Conservation (phyloP, 2,113 vertebrate species). For the Piliocolobus tephrosceles region DNA sequence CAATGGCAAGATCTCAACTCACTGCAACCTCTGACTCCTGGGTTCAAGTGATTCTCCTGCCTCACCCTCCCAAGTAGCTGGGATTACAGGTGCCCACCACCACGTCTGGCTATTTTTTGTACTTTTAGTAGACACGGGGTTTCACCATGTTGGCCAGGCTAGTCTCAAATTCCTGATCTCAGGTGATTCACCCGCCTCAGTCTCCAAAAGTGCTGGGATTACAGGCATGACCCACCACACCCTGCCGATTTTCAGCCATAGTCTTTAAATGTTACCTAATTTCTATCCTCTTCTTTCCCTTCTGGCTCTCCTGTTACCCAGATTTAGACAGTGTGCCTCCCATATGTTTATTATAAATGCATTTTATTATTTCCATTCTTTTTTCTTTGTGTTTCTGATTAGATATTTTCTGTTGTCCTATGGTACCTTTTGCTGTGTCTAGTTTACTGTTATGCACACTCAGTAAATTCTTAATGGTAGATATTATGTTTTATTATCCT, state of each 20-base stretch:
- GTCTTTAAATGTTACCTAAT: not conserved
- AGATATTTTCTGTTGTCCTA: not conserved
- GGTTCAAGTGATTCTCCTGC: too few relatives aligned
- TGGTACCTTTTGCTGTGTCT: not conserved
- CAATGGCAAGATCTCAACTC: too few relatives aligned
- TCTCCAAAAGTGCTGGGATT: too few relatives aligned
- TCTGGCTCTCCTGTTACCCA: not conserved
- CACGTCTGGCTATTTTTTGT: too few relatives aligned
- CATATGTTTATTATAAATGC: not conserved
- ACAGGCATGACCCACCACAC: too few relatives aligned
- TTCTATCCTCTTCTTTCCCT: not conserved
- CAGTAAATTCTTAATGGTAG: not conserved
- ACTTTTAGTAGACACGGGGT: too few relatives aligned
- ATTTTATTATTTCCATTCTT: not conserved
- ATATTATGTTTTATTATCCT: not conserved
- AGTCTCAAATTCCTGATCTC: too few relatives aligned
- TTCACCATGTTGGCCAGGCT: too few relatives aligned
- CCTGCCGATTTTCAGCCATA: not conserved
- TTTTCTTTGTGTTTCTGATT: not conserved
- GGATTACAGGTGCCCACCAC: too few relatives aligned
- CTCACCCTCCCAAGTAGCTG: too few relatives aligned
- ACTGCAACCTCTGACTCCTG: too few relatives aligned
- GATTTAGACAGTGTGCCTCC: not conserved
- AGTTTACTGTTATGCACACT: not conserved
- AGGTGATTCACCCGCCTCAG: too few relatives aligned